Evolutionary conservation across 2,888 invertebrate species (phyloP).

Genomic region (Erpobdella octoculata): DNA sequence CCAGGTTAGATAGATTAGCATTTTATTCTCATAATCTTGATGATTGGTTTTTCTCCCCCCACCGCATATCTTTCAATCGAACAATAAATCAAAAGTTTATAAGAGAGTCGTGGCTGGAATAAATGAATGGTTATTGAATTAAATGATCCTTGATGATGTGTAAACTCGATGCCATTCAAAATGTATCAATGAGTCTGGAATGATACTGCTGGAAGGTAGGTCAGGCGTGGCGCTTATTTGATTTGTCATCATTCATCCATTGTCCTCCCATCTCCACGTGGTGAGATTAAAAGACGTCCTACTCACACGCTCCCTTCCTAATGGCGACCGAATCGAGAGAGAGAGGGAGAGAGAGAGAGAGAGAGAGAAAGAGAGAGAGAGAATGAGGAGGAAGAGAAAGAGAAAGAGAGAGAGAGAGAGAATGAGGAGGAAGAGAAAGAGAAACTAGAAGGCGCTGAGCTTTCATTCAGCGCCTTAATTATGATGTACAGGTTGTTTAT

Average conservation of each 20-base stretch:
- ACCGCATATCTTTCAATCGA: no score
- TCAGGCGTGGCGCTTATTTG: not conserved
- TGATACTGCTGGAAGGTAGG: no score
- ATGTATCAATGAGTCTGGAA: no score
- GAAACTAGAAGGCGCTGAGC: no score
- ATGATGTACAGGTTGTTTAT: no score
- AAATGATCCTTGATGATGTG: not conserved
- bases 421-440: no score
- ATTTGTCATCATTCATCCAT: not conserved
- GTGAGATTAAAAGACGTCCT: not conserved
- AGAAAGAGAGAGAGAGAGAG: no score
- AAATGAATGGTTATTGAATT: not conserved
- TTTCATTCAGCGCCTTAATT: no score
- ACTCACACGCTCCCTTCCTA: no score
- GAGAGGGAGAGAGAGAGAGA: not conserved
- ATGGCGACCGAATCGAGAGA: not conserved
- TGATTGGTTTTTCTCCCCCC: not conserved
- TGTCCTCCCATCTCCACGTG: not conserved
- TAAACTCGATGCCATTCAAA: no score
- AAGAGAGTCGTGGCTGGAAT: not conserved
- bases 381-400: no score
- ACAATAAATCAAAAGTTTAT: not conserved
- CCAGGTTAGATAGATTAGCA: slow-evolving; percentile 6
- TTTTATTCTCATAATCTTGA: slow-evolving; percentile 2
- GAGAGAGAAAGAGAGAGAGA: not conserved